Conservation (phyloP, 2,888 invertebrate genomes). For the Tipula confusa region DNA sequence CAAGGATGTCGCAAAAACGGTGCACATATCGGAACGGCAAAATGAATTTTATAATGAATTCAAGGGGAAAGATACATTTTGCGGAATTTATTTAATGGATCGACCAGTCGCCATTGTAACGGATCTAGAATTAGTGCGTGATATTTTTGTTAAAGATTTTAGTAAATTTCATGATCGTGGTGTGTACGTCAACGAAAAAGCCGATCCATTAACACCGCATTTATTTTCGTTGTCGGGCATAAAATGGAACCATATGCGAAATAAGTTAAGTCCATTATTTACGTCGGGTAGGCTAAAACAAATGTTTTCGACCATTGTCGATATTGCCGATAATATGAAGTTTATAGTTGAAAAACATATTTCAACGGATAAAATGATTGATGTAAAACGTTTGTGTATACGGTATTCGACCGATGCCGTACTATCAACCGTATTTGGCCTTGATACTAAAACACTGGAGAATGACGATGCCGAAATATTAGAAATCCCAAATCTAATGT, state of each 20-base stretch:
- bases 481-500: background rate
- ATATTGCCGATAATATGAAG: background rate
- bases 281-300: slow-evolving; percentile 32
- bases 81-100: background rate
- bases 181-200: slow-evolving; percentile 30
- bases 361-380: background rate
- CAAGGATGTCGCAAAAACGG: no score
- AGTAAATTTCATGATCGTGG: no score
- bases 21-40: no score
- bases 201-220: slow-evolving; percentile 31
- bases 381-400: background rate
- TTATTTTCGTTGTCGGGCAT: slow-evolving; percentile 27
- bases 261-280: slow-evolving; percentile 31
- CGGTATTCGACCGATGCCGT: background rate
- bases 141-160: background rate
- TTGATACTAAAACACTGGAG: background rate
- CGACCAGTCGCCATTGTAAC: background rate
- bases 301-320: background rate
- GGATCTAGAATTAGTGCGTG: background rate
- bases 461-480: background rate
- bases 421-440: background rate
- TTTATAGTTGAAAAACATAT: background rate
- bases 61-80: no score
- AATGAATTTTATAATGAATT: no score
- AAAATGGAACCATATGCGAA: slow-evolving; percentile 31